Percentiles rank a stretch among this genome's conserved stretches.
Conservation (phyloP, 2,113 vertebrate species). For the Triplophysa siluroides region DNA sequence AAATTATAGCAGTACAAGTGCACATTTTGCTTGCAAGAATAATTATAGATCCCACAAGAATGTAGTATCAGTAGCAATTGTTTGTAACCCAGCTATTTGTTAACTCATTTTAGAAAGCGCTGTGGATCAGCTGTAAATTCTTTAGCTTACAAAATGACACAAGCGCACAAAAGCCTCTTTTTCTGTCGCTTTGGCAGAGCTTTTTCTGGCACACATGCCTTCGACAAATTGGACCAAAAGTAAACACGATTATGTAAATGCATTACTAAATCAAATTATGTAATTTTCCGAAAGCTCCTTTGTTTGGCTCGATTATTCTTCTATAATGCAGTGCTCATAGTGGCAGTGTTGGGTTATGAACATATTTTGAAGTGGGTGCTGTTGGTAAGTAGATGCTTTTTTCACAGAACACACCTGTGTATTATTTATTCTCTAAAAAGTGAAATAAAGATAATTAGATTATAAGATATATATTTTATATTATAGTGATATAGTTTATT, state of each 20-base stretch:
- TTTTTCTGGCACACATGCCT: conserved; percentile 33
- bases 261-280: conserved; percentile 69
- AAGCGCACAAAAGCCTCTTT: conserved; percentile 12
- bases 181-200: conserved; percentile 25
- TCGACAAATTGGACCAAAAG: conserved; percentile 51
- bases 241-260: conserved; percentile 73
- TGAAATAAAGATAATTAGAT: not conserved
- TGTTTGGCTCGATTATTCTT: conserved; percentile 60
- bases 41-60: not conserved
- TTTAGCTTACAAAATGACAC: conserved; percentile 2
- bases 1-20: no score
- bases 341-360: not conserved
- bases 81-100: not conserved
- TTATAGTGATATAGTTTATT: not conserved
- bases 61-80: not conserved
- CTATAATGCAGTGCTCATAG: conserved; percentile 1
- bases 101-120: not conserved
- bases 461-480: not conserved
- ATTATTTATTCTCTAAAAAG: not conserved
- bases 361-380: not conserved
- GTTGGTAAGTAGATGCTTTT: conserved; percentile 27
- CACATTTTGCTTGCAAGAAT: not conserved
- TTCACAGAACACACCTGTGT: not conserved
- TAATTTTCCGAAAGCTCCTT: conserved; percentile 70
- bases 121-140: not conserved